phyloP scores from a whole-genome alignment of 2,113 vertebrate species.

The Pteronura brasiliensis region DNA sequence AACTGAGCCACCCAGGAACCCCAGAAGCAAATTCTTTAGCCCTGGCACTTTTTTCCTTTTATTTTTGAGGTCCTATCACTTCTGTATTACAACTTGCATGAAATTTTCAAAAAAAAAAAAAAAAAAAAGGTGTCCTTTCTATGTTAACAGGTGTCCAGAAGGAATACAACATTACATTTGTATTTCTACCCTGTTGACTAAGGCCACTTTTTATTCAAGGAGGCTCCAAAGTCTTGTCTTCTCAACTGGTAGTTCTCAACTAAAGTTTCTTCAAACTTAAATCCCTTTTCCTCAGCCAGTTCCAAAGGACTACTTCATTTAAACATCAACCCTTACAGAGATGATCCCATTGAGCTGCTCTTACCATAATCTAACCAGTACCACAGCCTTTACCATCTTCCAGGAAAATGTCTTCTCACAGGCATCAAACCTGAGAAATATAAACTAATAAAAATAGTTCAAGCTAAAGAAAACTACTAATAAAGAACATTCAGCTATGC shows the following conservation, averaged over 20 bases:
- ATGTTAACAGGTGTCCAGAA: neutral
- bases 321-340: neutral
- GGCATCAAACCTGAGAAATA: neutral
- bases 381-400: neutral
- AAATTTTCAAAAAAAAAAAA: neutral
- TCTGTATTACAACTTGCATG: neutral
- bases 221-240: neutral
- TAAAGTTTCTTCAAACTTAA: neutral
- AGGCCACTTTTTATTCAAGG: neutral
- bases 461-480: neutral
- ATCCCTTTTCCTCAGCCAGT: neutral
- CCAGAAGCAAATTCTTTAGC: neutral
- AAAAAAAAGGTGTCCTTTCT: neutral
- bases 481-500: neutral
- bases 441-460: conserved; percentile 9
- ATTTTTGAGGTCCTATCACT: neutral
- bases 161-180: neutral
- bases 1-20: too few species aligned
- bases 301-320: neutral
- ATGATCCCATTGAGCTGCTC: neutral
- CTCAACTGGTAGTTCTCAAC: neutral
- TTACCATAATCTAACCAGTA: conserved; percentile 23
- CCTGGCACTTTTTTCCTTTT: neutral
- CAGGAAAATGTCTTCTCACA: conserved; percentile 29
- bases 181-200: neutral